Evolutionary conservation across 2,113 vertebrate species (phyloP).

Genomic region (Saguinus imperator): DNA sequence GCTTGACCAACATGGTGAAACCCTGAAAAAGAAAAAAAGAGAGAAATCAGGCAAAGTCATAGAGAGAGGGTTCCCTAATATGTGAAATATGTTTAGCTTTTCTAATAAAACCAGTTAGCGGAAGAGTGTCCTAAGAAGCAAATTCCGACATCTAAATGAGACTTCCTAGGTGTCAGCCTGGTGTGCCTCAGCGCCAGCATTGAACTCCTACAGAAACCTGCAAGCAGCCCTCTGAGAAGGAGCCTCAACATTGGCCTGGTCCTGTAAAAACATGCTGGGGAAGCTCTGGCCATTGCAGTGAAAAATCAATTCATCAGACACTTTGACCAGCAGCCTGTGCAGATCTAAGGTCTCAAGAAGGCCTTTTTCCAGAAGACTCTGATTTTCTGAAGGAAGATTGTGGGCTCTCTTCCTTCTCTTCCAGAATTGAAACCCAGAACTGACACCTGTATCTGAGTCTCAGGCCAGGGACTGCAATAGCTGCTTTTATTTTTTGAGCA

Average conservation of each 20-base stretch:
- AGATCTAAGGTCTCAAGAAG: background rate
- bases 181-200: too few relatives aligned
- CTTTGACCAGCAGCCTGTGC: too few relatives aligned
- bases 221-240: background rate
- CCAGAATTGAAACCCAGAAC: background rate
- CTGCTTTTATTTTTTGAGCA: background rate
- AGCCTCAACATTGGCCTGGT: background rate
- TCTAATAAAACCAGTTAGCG: background rate
- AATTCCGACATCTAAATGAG: background rate
- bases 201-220: background rate
- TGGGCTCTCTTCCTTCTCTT: background rate
- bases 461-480: background rate
- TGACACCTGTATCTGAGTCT: background rate
- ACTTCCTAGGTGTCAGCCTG: background rate
- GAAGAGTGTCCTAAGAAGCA: background rate
- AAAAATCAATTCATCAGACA: background rate
- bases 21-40: background rate
- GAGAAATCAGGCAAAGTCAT: background rate
- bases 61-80: background rate
- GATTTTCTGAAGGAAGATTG: background rate
- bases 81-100: background rate
- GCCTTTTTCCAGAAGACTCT: background rate
- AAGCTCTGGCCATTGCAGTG: background rate
- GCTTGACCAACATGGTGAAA: too few relatives aligned
- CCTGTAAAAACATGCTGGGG: background rate